A percentile compares a stretch with the other conserved stretches of the same genome.
phyloP scores from a whole-genome alignment of 2,113 vertebrate species.

The Chaetodon auriga region DNA sequence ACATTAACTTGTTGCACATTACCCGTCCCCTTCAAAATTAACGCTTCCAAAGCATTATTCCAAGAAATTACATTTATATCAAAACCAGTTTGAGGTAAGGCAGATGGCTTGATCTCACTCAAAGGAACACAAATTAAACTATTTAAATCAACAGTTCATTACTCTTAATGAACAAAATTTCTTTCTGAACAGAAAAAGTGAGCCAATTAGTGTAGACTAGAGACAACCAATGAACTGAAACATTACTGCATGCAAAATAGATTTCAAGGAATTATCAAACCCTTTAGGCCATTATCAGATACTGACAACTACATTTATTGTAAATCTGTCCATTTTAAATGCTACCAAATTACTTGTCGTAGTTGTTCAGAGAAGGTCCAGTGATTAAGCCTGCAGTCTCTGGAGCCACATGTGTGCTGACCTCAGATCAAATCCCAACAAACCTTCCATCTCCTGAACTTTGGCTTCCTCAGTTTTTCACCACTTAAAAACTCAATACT shows the following conservation, averaged over 20 bases:
- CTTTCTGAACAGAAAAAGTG: neutral
- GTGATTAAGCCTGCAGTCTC: neutral
- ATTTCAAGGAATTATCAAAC: neutral
- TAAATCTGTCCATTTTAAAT: neutral
- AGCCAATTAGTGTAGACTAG: neutral
- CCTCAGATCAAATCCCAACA: neutral
- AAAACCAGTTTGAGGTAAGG: constrained; percentile 7
- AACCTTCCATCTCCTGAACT: neutral
- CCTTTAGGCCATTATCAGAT: neutral
- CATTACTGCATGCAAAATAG: neutral
- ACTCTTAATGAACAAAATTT: neutral
- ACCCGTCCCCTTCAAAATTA: constrained; percentile 81
- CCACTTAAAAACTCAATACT: neutral
- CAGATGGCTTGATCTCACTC: constrained; percentile 73
- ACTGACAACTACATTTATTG: neutral
- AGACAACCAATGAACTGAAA: neutral
- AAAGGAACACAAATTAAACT: constrained; percentile 53
- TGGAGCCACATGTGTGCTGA: neutral
- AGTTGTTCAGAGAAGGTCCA: neutral
- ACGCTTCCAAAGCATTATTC: constrained; percentile 78
- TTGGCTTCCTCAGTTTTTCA: neutral
- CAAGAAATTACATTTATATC: constrained; percentile 16
- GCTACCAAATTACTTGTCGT: neutral
- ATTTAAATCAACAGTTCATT: neutral
- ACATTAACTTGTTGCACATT: constrained; percentile 83